Evolutionary conservation across 2,113 vertebrate species (phyloP).

Genomic region (Rhynchomys soricoides): DNA sequence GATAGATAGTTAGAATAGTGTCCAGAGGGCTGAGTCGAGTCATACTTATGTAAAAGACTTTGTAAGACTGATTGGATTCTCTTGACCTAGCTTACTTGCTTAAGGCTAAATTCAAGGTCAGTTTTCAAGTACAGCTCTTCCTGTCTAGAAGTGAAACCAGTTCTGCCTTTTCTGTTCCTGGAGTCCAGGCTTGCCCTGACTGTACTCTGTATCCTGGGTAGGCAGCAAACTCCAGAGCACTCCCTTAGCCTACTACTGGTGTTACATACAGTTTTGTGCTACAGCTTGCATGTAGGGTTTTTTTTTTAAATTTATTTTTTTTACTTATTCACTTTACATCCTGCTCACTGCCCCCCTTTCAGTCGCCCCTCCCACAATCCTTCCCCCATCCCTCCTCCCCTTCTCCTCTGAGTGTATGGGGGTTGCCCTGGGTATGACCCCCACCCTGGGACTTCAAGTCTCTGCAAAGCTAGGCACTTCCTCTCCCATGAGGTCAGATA

Average conservation of each 20-base stretch:
- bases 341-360: too few species aligned
- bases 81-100: background rate
- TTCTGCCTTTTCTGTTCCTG: background rate
- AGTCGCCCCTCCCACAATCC: too few species aligned
- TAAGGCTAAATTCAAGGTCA: background rate
- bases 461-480: too few species aligned
- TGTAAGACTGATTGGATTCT: background rate
- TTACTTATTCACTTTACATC: background rate
- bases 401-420: too few species aligned
- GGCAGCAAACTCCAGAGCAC: background rate
- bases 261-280: background rate
- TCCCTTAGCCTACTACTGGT: background rate
- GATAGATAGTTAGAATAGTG: too few species aligned
- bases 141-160: background rate
- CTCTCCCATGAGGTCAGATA: too few species aligned
- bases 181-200: background rate
- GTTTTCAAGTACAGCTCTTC: background rate
- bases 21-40: constrained; percentile 13
- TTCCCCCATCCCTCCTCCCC: too few species aligned
- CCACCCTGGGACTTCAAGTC: too few species aligned
- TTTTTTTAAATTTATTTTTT: background rate
- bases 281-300: background rate
- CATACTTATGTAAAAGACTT: background rate
- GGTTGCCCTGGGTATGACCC: too few species aligned
- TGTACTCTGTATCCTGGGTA: background rate